These are phyloP conservation scores for Lycophotia porphyrea DNA, from an alignment of 2,888 invertebrate genomes.

Conservation along the genomic window DNA sequence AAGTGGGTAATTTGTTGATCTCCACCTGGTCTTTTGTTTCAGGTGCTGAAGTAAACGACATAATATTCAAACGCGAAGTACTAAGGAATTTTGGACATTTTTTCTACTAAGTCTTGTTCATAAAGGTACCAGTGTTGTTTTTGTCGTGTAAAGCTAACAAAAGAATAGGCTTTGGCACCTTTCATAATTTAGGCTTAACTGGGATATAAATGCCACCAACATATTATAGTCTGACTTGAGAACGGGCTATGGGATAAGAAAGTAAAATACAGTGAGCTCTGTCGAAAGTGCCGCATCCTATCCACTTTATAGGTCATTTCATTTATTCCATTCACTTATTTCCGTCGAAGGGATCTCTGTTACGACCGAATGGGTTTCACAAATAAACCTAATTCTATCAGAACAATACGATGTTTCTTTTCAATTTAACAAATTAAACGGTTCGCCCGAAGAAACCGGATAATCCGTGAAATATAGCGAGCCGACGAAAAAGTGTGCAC, in stretches of 20 bases:
- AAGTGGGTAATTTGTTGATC: constrained; percentile 11
- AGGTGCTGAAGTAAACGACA: not conserved
- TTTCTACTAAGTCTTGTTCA: not conserved
- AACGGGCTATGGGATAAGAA: constrained; percentile 64
- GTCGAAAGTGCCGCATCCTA: constrained; percentile 82
- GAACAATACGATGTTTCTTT: constrained; percentile 88
- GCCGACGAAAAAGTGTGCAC: constrained; percentile 53
- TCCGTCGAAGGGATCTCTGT: constrained; percentile 84
- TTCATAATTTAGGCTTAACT: constrained; percentile 37
- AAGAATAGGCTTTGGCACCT: not conserved
- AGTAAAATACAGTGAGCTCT: constrained; percentile 77
- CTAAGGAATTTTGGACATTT: too few relatives aligned
- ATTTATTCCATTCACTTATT: constrained; percentile 88
- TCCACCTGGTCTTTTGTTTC: constrained; percentile 7
- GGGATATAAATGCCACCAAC: constrained; percentile 43
- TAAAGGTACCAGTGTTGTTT: not conserved
- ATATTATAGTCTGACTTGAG: constrained; percentile 38
- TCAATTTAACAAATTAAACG: constrained; percentile 89
- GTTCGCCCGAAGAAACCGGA: constrained; percentile 70
- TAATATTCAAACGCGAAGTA: not conserved
- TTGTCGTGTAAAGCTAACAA: not conserved
- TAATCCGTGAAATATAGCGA: constrained; percentile 65
- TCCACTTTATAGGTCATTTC: constrained; percentile 87
- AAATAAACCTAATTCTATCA: constrained; percentile 87
- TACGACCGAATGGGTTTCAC: constrained; percentile 86